Evolutionary conservation across 23 tunicate genomes (phyloP).

Genomic region (Corella eumyota): DNA sequence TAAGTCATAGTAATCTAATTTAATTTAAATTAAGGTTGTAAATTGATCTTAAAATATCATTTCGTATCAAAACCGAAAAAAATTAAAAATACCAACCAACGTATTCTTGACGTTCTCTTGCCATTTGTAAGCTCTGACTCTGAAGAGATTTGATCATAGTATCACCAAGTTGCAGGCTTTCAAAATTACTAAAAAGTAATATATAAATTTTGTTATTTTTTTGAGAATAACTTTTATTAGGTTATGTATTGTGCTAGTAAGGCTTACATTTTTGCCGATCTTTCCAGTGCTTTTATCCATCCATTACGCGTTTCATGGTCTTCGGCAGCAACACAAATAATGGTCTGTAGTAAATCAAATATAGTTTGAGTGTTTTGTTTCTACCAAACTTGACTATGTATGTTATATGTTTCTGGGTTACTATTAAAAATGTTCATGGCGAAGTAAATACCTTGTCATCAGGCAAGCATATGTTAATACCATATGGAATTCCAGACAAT

Average conservation of each 20-base stretch:
- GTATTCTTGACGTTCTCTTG: conserved; percentile 49
- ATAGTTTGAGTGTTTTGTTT: too few relatives aligned
- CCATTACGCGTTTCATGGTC: conserved; percentile 19
- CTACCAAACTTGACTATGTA: too few relatives aligned
- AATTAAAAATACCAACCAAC: conserved; percentile 20
- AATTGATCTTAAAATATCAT: too few relatives aligned
- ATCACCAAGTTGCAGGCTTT: conserved; percentile 47
- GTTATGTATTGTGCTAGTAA: too few relatives aligned
- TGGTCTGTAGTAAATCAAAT: conserved; percentile 3
- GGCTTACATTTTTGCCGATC: conserved; percentile 49
- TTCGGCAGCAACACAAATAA: conserved; percentile 39
- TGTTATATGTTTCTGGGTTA: too few relatives aligned
- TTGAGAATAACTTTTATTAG: too few relatives aligned
- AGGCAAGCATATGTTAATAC: conserved; percentile 20
- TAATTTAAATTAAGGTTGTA: too few relatives aligned
- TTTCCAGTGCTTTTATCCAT: conserved; percentile 40
- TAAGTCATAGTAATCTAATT: too few relatives aligned
- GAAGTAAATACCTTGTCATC: conserved; percentile 25
- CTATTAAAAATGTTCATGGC: too few relatives aligned
- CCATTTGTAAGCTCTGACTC: conserved; percentile 35
- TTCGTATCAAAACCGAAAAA: too few relatives aligned
- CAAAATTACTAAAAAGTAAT: conserved; percentile 23
- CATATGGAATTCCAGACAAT: conserved; percentile 20
- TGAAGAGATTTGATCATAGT: conserved; percentile 67
- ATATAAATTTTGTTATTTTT: too few relatives aligned